Percentiles rank a stretch among this genome's conserved stretches.
Evolutionary conservation across 2,888 invertebrate genomes (phyloP).

Genomic region (Cotesia congregata): DNA sequence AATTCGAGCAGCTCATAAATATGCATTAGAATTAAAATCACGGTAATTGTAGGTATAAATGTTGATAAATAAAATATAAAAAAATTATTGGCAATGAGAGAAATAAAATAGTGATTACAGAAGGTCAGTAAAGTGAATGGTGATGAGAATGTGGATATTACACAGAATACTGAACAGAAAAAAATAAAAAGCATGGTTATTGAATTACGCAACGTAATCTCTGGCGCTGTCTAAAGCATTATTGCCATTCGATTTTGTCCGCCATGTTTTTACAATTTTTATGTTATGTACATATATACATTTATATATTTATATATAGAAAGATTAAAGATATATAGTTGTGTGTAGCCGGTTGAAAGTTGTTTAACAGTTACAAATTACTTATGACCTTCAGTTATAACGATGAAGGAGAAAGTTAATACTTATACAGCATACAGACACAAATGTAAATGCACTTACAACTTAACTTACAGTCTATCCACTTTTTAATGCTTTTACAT

Average conservation of each 20-base stretch:
- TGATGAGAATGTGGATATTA: slow-evolving; percentile 33
- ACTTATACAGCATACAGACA: slow-evolving; percentile 3
- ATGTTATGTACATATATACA: too few relatives aligned
- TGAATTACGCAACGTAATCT: slow-evolving; percentile 30
- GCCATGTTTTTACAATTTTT: slow-evolving; percentile 17
- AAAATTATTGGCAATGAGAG: slow-evolving; percentile 18
- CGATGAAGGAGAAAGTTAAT: slow-evolving; percentile 37
- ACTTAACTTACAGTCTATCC: background rate
- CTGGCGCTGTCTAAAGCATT: background rate
- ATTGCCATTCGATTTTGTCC: slow-evolving; percentile 22
- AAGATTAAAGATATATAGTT: background rate
- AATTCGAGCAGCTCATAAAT: background rate
- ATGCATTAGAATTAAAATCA: background rate
- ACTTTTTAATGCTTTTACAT: slow-evolving; percentile 11
- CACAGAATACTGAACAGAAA: slow-evolving; percentile 17
- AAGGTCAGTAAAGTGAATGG: slow-evolving; percentile 27
- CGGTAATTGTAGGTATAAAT: background rate
- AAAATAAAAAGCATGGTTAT: slow-evolving; percentile 12
- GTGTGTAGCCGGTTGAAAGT: slow-evolving; percentile 27
- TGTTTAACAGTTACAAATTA: slow-evolving; percentile 28
- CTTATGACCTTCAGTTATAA: slow-evolving; percentile 33
- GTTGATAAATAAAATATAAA: background rate
- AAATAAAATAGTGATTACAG: slow-evolving; percentile 6
- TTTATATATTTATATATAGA: background rate
- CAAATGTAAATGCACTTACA: slow-evolving; percentile 9